A percentile compares a stretch with the other conserved stretches of the same genome.
These are phyloP conservation scores for Cygnus olor DNA, from an alignment of 2,797 vertebrate genomes.

Conservation along the genomic window DNA sequence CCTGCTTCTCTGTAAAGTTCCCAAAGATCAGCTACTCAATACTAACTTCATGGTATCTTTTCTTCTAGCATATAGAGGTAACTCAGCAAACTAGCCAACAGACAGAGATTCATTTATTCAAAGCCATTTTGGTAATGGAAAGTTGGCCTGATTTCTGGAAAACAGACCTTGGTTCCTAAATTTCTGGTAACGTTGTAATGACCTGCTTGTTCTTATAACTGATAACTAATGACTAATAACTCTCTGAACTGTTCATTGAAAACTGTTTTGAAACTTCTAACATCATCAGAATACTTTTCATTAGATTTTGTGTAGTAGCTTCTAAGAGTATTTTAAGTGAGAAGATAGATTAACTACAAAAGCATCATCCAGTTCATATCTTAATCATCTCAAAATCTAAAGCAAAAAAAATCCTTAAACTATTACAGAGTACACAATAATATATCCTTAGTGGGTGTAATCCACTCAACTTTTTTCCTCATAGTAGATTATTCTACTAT, in stretches of 20 bases:
- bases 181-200: background rate
- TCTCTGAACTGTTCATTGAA: background rate
- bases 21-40: background rate
- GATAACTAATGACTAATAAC: background rate
- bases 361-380: background rate
- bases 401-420: background rate
- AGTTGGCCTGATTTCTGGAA: background rate
- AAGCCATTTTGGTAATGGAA: background rate
- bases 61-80: background rate
- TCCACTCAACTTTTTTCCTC: background rate
- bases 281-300: background rate
- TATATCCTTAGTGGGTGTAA: background rate
- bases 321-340: background rate
- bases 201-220: background rate
- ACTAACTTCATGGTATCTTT: background rate
- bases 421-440: background rate
- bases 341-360: background rate
- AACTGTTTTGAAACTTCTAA: background rate
- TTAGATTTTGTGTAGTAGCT: background rate
- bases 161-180: background rate
- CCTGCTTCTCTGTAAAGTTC: background rate
- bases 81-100: background rate
- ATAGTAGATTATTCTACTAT: background rate
- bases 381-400: background rate
- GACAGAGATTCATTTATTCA: background rate